A percentile compares a stretch with the other conserved stretches of the same genome.
These are phyloP conservation scores for Leptobrachium leishanense DNA, from an alignment of 2,113 vertebrate species.

Conservation along the genomic window DNA sequence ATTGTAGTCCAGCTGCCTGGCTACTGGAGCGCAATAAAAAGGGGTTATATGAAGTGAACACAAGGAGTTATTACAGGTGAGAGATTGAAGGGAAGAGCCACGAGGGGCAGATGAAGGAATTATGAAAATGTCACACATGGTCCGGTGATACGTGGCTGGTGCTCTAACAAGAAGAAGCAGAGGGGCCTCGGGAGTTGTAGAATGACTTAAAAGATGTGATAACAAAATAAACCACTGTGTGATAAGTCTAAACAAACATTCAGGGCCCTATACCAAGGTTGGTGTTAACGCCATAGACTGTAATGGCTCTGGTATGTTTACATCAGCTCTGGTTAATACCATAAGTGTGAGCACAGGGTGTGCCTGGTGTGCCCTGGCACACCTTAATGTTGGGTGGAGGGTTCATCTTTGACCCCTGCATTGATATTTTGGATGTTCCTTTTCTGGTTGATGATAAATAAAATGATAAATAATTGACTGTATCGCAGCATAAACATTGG, in stretches of 20 bases:
- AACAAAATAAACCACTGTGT: background rate
- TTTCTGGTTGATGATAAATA: too few species aligned
- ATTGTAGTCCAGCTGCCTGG: background rate
- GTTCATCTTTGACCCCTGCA: too few species aligned
- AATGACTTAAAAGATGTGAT: background rate
- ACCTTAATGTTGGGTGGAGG: too few species aligned
- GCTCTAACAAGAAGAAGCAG: background rate
- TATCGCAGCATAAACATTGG: too few species aligned
- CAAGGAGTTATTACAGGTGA: too few species aligned
- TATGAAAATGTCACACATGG: background rate
- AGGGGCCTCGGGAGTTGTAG: background rate
- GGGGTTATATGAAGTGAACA: background rate
- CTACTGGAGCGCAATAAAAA: background rate
- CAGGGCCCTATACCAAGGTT: too few species aligned
- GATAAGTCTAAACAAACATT: background rate
- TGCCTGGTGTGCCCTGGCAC: too few species aligned
- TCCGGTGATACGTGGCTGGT: too few species aligned
- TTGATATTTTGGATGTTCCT: too few species aligned
- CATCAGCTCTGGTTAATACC: background rate
- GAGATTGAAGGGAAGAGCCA: background rate
- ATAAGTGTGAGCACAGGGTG: background rate
- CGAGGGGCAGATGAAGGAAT: background rate
- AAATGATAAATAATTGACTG: too few species aligned
- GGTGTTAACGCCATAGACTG: too few species aligned
- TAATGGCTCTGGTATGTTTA: too few species aligned